These are phyloP conservation scores for Mesopsocus fuscifrons DNA, from an alignment of 2,888 invertebrate genomes.

Conservation along the genomic window DNA sequence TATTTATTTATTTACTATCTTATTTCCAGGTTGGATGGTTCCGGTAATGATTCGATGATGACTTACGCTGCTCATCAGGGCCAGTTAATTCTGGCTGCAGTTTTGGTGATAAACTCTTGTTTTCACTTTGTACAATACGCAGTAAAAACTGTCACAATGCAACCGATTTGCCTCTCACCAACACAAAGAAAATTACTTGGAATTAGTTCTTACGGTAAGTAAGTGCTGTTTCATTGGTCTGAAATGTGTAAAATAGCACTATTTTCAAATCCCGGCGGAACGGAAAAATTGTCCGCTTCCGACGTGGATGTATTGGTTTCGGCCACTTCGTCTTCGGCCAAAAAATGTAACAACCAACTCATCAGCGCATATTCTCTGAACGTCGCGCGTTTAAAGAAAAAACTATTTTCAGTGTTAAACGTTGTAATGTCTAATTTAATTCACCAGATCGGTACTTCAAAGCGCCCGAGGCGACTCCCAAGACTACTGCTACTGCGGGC, in stretches of 20 bases:
- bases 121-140: conserved; percentile 30
- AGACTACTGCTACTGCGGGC: no score
- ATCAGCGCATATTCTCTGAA: no score
- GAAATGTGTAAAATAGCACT: no score
- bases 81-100: conserved; percentile 15
- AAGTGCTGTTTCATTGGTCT: no score
- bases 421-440: conserved; percentile 14
- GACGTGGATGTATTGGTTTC: no score
- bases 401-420: conserved; percentile 11
- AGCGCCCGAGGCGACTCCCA: no score
- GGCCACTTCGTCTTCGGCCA: no score
- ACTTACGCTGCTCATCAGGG: conserved; percentile 13
- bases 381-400: no score
- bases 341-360: no score
- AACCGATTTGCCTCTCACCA: conserved; percentile 29
- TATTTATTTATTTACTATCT: no score
- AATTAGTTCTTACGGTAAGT: conserved; percentile 27
- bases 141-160: conserved; percentile 24
- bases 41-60: background rate
- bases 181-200: conserved; percentile 33
- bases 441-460: conserved; percentile 19
- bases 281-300: no score
- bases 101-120: conserved; percentile 15
- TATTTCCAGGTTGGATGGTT: background rate
- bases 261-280: no score